Evolutionary conservation across 1,140 invertebrate species (phyloP).

Genomic region (Panagrolaimus sp.): DNA sequence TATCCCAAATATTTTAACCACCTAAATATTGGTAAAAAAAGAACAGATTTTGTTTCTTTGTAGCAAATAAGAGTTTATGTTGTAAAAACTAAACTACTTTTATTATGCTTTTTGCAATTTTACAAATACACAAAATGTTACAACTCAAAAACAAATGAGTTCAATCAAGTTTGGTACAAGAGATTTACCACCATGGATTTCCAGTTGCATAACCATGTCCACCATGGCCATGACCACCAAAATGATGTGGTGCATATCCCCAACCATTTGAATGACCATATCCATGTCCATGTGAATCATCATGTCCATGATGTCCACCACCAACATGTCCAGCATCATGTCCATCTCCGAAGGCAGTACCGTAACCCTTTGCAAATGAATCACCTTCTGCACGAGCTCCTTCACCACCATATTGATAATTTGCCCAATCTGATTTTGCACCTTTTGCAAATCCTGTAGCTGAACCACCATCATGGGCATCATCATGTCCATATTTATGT

Average conservation of each 20-base stretch:
- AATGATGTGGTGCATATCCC: background rate
- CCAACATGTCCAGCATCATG: background rate
- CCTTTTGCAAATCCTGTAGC: background rate
- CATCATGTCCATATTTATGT: conserved; percentile 8
- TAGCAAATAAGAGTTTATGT: too few species aligned
- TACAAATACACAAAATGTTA: too few species aligned
- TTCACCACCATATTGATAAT: conserved; percentile 16
- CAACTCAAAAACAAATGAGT: too few species aligned
- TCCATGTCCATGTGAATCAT: background rate
- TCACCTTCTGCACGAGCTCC: background rate
- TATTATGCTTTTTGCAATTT: too few species aligned
- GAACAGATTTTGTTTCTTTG: too few species aligned
- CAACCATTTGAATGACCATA: background rate
- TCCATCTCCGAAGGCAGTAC: conserved; percentile 10
- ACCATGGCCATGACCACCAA: background rate
- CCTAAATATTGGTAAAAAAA: too few species aligned
- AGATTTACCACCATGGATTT: too few species aligned
- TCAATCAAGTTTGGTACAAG: too few species aligned
- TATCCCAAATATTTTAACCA: too few species aligned
- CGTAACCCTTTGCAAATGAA: conserved; percentile 9
- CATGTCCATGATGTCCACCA: background rate
- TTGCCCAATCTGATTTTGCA: background rate
- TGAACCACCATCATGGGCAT: background rate
- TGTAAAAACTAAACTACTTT: too few species aligned
- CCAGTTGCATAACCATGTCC: background rate